A percentile compares a stretch with the other conserved stretches of the same genome.
Evolutionary conservation across 2,888 invertebrate species (phyloP).

Genomic region (Drosophila cognata): DNA sequence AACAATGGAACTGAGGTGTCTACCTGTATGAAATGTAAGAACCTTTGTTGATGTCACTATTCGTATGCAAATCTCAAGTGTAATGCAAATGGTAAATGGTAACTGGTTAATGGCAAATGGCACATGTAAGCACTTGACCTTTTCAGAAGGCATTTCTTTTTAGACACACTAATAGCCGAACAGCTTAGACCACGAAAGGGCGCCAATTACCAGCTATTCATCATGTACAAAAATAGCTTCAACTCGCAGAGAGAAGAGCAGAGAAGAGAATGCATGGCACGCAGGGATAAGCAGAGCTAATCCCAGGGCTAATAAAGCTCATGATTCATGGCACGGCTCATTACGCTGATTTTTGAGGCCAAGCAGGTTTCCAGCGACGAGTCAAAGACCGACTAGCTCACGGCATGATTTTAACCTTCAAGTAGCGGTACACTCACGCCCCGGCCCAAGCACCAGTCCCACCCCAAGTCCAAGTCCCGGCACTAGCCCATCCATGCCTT

Average conservation of each 20-base stretch:
- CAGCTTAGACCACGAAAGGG: constrained; percentile 18
- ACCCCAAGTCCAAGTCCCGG: constrained; percentile 10
- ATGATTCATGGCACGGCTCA: constrained; percentile 61
- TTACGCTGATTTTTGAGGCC: constrained; percentile 50
- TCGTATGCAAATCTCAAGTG: constrained; percentile 36
- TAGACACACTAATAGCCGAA: constrained; percentile 6
- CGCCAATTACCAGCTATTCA: constrained; percentile 44
- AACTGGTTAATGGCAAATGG: constrained; percentile 16
- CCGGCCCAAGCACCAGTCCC: constrained; percentile 8
- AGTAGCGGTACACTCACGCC: constrained; percentile 32
- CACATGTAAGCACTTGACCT: constrained; percentile 39
- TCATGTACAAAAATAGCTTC: constrained; percentile 24
- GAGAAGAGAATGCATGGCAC: constrained; percentile 21
- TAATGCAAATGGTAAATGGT: constrained; percentile 13
- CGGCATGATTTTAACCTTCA: constrained; percentile 65
- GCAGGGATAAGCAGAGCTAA: constrained; percentile 33
- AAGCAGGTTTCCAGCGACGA: constrained; percentile 18
- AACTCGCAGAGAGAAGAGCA: background rate
- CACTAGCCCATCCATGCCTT: constrained; percentile 18
- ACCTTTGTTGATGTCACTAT: constrained; percentile 13
- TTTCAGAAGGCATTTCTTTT: constrained; percentile 20
- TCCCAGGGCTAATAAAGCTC: constrained; percentile 54
- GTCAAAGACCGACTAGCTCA: constrained; percentile 58
- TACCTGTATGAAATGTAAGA: constrained; percentile 23
- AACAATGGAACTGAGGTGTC: background rate